phyloP scores from a whole-genome alignment of 2,888 invertebrate genomes.

The Criorhina ranunculi region DNA sequence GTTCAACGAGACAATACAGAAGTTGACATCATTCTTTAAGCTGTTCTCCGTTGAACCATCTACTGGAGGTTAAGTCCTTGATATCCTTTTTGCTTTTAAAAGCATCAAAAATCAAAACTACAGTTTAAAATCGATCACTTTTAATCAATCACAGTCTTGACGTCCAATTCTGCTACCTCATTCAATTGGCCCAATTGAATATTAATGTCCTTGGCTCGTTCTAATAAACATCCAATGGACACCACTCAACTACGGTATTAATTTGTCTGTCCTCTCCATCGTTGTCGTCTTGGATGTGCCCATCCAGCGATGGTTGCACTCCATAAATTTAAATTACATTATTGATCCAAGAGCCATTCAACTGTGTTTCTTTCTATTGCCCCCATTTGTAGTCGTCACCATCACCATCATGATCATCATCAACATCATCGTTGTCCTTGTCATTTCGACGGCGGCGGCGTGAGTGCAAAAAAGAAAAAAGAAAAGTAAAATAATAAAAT shows the following conservation, averaged over 20 bases:
- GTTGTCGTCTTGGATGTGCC: slow-evolving; percentile 48
- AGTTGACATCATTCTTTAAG: too few species aligned
- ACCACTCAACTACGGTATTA: slow-evolving; percentile 70
- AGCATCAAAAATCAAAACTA: neutral
- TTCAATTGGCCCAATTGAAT: slow-evolving; percentile 69
- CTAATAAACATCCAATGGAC: slow-evolving; percentile 75
- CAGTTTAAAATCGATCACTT: slow-evolving; percentile 6
- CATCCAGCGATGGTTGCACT: slow-evolving; percentile 54
- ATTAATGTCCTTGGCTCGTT: slow-evolving; percentile 68
- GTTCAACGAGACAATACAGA: too few species aligned
- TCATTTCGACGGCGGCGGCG: slow-evolving; percentile 38
- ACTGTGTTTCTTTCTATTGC: slow-evolving; percentile 49
- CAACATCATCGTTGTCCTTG: slow-evolving; percentile 38
- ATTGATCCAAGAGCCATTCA: slow-evolving; percentile 73
- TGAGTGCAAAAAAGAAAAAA: slow-evolving; percentile 17
- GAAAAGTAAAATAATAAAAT: slow-evolving; percentile 64
- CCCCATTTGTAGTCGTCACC: slow-evolving; percentile 24
- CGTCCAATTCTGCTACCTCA: slow-evolving; percentile 57
- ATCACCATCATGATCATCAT: slow-evolving; percentile 22
- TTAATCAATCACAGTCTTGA: slow-evolving; percentile 62
- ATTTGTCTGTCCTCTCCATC: slow-evolving; percentile 70
- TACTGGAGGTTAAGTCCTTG: too few species aligned
- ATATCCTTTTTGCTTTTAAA: too few species aligned
- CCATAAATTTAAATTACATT: slow-evolving; percentile 76
- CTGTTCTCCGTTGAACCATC: too few species aligned